Conservation (phyloP, 2,113 vertebrate genomes). For the Hippocampus barbouri region DNA sequence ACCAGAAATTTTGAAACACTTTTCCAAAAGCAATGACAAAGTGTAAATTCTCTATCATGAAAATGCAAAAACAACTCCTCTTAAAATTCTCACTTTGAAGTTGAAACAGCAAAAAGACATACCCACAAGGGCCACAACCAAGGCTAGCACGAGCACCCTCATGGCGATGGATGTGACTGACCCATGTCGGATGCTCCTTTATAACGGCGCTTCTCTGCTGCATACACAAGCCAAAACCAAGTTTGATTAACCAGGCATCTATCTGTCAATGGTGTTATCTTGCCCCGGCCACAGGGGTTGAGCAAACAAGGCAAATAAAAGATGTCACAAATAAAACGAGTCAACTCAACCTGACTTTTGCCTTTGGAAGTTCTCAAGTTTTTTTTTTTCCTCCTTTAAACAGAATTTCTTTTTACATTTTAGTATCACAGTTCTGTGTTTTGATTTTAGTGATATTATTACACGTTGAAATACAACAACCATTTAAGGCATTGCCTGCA, state of each 20-base stretch:
- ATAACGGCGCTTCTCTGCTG: conserved; percentile 33
- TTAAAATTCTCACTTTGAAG: neutral
- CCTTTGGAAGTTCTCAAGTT: neutral
- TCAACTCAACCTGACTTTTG: conserved; percentile 34
- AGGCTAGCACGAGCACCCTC: conserved; percentile 57
- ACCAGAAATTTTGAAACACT: neutral
- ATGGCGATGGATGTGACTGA: conserved; percentile 49
- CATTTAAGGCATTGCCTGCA: neutral
- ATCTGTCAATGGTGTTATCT: conserved; percentile 19
- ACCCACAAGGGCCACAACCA: conserved; percentile 61
- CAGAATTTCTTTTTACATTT: neutral
- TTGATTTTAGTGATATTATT: neutral
- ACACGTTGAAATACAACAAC: neutral
- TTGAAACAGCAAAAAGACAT: conserved; percentile 21
- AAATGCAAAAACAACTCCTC: neutral
- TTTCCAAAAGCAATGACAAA: too few species aligned
- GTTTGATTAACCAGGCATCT: conserved; percentile 47
- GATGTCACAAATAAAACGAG: conserved; percentile 24
- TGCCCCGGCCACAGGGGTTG: conserved; percentile 30
- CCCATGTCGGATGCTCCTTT: conserved; percentile 13
- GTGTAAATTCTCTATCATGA: neutral
- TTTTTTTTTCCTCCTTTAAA: neutral
- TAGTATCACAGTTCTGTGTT: neutral
- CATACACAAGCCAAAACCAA: conserved; percentile 1
- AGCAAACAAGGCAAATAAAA: conserved; percentile 22